Evolutionary conservation across 2,113 vertebrate species (phyloP).

Genomic region (Zootoca vivipara): DNA sequence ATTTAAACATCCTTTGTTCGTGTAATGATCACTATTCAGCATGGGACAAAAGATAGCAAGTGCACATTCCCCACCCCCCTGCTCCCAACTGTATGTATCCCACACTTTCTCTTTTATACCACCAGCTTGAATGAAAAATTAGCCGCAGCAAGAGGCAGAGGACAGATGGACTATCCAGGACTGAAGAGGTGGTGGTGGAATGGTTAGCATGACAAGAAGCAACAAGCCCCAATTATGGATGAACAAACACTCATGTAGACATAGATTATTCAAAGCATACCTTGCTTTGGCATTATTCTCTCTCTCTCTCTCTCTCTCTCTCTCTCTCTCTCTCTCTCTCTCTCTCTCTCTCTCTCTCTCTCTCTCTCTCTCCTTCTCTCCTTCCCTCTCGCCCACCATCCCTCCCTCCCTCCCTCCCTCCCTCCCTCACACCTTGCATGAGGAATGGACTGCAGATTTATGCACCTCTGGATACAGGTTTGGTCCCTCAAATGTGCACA

Average conservation of each 20-base stretch:
- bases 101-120: not conserved
- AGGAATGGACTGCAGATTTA: too few relatives aligned
- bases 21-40: conserved; percentile 30
- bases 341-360: too few relatives aligned
- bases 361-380: too few relatives aligned
- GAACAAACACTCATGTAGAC: not conserved
- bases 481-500: too few relatives aligned
- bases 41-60: conserved; percentile 47
- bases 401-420: too few relatives aligned
- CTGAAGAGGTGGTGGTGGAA: conserved; percentile 25
- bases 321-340: too few relatives aligned
- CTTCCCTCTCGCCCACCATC: rapidly evolving
- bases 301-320: too few relatives aligned
- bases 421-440: too few relatives aligned
- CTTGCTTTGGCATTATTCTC: not conserved
- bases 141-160: conserved; percentile 50
- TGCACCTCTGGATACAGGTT: too few relatives aligned
- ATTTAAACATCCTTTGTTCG: conserved; percentile 47
- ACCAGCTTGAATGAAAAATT: conserved; percentile 40
- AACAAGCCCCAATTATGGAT: not conserved
- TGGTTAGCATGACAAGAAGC: not conserved
- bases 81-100: conserved; percentile 47
- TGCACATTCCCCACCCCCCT: not conserved
- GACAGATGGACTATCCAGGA: conserved; percentile 63
- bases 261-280: not conserved